Conservation (phyloP, 2,113 vertebrate genomes). For the Charina bottae region DNA sequence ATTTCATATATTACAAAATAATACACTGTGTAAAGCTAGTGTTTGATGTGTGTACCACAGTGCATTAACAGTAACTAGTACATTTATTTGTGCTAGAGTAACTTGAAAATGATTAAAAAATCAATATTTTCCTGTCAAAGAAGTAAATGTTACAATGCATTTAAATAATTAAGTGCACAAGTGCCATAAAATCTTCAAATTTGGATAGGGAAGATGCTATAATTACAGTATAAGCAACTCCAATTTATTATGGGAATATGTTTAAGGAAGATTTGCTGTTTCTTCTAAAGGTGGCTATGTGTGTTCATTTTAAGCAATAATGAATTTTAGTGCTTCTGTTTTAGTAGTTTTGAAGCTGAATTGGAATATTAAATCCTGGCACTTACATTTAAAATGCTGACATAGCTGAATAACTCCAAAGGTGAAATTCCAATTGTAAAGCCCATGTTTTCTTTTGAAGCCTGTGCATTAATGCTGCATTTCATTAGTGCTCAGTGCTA, state of each 20-base stretch:
- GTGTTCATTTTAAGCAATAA: slow-evolving; percentile 31
- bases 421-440: slow-evolving; percentile 58
- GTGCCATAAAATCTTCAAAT: slow-evolving; percentile 84
- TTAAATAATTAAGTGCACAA: slow-evolving; percentile 83
- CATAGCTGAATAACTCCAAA: slow-evolving; percentile 39
- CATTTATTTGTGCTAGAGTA: slow-evolving; percentile 88
- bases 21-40: slow-evolving; percentile 75
- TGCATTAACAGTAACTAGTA: slow-evolving; percentile 88
- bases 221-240: slow-evolving; percentile 70
- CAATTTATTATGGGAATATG: slow-evolving; percentile 64
- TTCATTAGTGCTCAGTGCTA: slow-evolving; percentile 57
- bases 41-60: slow-evolving; percentile 80
- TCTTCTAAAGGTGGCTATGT: slow-evolving; percentile 41
- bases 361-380: slow-evolving; percentile 39
- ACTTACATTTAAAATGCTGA: slow-evolving; percentile 35
- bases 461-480: slow-evolving; percentile 54
- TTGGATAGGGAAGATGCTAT: slow-evolving; percentile 73
- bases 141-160: slow-evolving; percentile 85
- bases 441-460: slow-evolving; percentile 66
- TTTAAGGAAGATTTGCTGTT: slow-evolving; percentile 50
- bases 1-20: slow-evolving; percentile 76
- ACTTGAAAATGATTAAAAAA: slow-evolving; percentile 93
- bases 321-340: slow-evolving; percentile 41
- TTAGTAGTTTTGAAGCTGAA: slow-evolving; percentile 20
- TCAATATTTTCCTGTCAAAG: slow-evolving; percentile 87